Conservation (phyloP, 1,140 invertebrate species). For the Habropoda laboriosa region DNA sequence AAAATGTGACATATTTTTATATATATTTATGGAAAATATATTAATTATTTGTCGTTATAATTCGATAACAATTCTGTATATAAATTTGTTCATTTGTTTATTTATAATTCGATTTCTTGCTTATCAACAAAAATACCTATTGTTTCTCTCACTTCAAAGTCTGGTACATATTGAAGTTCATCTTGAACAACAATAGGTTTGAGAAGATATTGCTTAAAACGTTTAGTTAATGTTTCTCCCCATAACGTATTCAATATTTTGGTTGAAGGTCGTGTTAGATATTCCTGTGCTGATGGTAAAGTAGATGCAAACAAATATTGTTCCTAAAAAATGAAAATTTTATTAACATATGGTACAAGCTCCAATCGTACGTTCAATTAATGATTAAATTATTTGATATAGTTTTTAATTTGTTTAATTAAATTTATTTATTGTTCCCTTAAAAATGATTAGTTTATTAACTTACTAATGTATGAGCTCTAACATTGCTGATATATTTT, state of each 20-base stretch:
- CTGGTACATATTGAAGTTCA: neutral
- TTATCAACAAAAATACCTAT: neutral
- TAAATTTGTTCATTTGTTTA: neutral
- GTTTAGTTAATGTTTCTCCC: neutral
- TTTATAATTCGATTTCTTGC: neutral
- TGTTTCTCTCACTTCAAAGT: neutral
- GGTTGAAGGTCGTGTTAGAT: neutral
- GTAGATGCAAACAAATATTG: neutral
- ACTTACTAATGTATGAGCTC: conserved; percentile 15
- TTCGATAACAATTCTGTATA: neutral
- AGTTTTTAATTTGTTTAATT: too few relatives aligned
- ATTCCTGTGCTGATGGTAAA: neutral
- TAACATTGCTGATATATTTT: neutral
- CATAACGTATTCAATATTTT: neutral
- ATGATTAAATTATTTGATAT: neutral
- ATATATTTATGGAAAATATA: too few relatives aligned
- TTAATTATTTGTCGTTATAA: neutral
- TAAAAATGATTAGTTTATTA: neutral
- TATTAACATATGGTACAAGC: too few relatives aligned
- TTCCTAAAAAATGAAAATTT: neutral
- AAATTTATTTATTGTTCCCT: neutral
- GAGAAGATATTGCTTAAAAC: neutral
- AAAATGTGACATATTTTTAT: neutral
- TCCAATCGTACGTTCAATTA: neutral
- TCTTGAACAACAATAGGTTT: neutral